Conservation (phyloP, 2,113 vertebrate species). For the Engystomops pustulosus region DNA sequence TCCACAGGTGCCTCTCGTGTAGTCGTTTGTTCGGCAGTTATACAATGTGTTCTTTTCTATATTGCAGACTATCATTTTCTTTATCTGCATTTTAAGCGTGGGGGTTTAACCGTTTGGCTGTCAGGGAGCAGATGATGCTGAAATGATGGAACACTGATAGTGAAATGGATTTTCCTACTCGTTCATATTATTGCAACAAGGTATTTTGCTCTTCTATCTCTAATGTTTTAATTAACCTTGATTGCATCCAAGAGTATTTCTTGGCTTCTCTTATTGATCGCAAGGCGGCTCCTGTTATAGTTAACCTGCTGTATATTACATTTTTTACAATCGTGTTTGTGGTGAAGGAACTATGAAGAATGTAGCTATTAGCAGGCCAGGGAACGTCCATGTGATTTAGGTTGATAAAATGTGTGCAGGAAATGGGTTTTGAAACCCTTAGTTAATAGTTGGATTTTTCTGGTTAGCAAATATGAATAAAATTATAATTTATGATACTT, state of each 20-base stretch:
- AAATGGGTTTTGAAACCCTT: not conserved
- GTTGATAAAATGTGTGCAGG: not conserved
- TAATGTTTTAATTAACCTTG: constrained; percentile 45
- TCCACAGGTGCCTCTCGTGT: constrained; percentile 53
- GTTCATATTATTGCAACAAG: constrained; percentile 25
- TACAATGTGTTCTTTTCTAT: constrained; percentile 54
- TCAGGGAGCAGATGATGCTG: constrained; percentile 39
- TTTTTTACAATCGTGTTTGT: constrained; percentile 23
- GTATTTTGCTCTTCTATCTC: constrained; percentile 20
- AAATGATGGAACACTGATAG: constrained; percentile 23
- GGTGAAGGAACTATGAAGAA: not conserved
- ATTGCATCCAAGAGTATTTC: constrained; percentile 33
- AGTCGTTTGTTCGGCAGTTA: constrained; percentile 54
- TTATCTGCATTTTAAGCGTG: constrained; percentile 48
- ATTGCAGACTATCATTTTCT: constrained; percentile 49
- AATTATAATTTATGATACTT: too few relatives aligned
- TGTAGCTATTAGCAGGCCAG: constrained; percentile 4
- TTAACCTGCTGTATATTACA: constrained; percentile 17
- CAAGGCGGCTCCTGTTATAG: constrained; percentile 7
- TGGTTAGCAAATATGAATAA: not conserved
- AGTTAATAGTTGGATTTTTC: not conserved
- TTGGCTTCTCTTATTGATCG: constrained; percentile 12
- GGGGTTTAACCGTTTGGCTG: constrained; percentile 47
- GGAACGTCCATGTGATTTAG: not conserved
- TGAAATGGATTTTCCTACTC: constrained; percentile 17